Percentiles rank a stretch among this genome's conserved stretches.
phyloP scores from a whole-genome alignment of 2,888 invertebrate species.

The Drosophila barbarae region DNA sequence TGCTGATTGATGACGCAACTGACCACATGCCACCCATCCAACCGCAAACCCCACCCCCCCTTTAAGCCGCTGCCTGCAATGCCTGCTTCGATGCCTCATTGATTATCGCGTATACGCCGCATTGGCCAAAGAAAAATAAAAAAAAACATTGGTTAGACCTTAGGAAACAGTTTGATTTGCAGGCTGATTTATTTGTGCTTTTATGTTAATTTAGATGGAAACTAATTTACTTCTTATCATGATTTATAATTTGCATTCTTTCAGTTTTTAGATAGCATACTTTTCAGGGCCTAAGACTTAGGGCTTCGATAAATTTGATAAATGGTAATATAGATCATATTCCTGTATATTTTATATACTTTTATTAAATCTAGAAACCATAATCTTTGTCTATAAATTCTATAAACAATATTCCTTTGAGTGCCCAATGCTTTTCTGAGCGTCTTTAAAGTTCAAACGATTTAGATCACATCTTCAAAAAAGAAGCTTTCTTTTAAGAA shows the following conservation, averaged over 20 bases:
- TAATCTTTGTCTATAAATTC: neutral
- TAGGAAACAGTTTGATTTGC: neutral
- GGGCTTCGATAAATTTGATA: neutral
- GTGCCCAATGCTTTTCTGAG: too few relatives aligned
- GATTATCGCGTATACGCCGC: conserved; percentile 37
- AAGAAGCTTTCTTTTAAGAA: too few relatives aligned
- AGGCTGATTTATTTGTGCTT: neutral
- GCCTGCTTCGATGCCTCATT: conserved; percentile 5
- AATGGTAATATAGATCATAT: neutral
- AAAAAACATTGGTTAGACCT: neutral
- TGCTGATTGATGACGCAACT: conserved; percentile 40
- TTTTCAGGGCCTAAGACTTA: neutral
- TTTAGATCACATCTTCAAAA: neutral
- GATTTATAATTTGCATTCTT: neutral
- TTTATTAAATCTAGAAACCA: neutral
- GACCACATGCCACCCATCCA: neutral
- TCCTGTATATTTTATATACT: neutral
- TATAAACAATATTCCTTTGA: neutral
- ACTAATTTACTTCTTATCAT: neutral
- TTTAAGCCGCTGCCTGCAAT: conserved; percentile 2
- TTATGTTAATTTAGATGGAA: neutral
- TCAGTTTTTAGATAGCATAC: neutral
- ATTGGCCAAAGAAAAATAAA: neutral
- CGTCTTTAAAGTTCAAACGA: neutral
- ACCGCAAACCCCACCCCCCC: neutral